Evolutionary conservation across 2,797 vertebrate species (phyloP).

Genomic region (Pachyuromys duprasi): DNA sequence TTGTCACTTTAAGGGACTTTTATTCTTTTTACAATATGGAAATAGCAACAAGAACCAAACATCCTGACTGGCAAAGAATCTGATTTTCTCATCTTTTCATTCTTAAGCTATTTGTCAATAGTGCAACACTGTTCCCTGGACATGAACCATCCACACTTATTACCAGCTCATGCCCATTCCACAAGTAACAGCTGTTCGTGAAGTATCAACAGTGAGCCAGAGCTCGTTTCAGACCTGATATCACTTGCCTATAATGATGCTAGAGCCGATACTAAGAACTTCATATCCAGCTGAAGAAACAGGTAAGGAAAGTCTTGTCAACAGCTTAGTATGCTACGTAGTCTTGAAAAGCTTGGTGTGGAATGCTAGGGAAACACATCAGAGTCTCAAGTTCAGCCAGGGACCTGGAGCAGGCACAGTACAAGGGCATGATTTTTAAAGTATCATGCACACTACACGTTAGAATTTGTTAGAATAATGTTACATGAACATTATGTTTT

Average conservation of each 20-base stretch:
- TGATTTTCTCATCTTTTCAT: neutral
- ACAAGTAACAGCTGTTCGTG: neutral
- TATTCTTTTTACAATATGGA: constrained; percentile 25
- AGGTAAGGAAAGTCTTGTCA: neutral
- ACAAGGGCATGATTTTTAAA: neutral
- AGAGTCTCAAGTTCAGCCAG: neutral
- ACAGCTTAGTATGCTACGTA: neutral
- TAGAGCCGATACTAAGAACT: neutral
- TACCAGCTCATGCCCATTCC: neutral
- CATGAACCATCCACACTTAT: neutral
- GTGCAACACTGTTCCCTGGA: neutral
- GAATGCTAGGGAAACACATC: neutral
- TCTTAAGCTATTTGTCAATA: neutral
- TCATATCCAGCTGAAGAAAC: constrained; percentile 4
- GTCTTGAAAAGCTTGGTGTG: neutral
- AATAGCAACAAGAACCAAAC: constrained; percentile 8
- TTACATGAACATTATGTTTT: neutral
- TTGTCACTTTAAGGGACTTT: neutral
- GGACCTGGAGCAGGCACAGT: neutral
- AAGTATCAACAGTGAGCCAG: neutral
- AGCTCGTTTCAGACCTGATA: neutral
- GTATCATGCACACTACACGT: neutral
- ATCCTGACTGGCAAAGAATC: neutral
- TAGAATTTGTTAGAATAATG: neutral
- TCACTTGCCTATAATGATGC: neutral